Percentiles rank a stretch among this genome's conserved stretches.
Conservation (phyloP, 2,888 invertebrate genomes). For the Tromatobia lineatoria region DNA sequence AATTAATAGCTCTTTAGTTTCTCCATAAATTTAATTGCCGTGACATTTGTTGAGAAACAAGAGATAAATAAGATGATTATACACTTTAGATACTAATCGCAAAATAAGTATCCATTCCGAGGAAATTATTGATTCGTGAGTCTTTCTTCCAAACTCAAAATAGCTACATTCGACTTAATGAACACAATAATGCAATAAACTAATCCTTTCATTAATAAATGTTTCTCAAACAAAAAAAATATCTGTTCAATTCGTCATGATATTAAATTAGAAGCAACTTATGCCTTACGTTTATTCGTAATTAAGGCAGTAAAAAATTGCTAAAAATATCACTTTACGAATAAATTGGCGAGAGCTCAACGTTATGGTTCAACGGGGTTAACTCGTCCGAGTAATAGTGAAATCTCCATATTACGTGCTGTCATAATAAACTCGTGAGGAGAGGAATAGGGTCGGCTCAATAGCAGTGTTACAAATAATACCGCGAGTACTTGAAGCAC, state of each 20-base stretch:
- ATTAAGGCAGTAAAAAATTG: not conserved
- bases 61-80: no score
- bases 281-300: not conserved
- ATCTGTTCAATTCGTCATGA: not conserved
- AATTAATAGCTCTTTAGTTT: no score
- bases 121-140: no score
- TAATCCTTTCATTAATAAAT: not conserved
- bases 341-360: not conserved
- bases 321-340: not conserved
- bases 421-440: constrained; percentile 55
- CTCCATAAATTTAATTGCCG: no score
- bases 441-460: constrained; percentile 67
- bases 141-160: no score
- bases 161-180: not conserved
- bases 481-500: constrained; percentile 31
- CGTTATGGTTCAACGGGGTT: constrained; percentile 40
- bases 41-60: no score
- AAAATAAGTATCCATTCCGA: no score
- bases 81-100: no score
- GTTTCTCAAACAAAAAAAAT: not conserved
- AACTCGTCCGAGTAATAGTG: constrained; percentile 62
- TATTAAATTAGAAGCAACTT: not conserved
- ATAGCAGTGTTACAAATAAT: constrained; percentile 75
- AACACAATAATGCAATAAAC: not conserved
- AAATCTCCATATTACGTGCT: constrained; percentile 54